Conservation (phyloP, 2,113 vertebrate species). For the Xerus inauris region DNA sequence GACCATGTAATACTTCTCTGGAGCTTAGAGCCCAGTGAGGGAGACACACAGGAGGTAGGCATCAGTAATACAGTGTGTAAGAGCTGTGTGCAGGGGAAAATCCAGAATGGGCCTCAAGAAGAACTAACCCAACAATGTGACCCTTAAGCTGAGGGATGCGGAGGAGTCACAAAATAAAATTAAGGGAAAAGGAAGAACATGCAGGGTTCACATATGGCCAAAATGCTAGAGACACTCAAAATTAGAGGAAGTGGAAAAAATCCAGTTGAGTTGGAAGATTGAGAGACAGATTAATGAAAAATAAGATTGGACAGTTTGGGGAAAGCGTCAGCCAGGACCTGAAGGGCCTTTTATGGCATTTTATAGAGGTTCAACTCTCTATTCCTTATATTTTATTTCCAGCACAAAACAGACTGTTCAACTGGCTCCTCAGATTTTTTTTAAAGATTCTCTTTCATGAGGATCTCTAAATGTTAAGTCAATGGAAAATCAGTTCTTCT, state of each 20-base stretch:
- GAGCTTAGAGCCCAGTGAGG: neutral
- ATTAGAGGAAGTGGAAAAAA: neutral
- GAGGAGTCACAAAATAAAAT: neutral
- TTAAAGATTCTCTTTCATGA: slow-evolving; percentile 13
- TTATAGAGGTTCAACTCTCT: slow-evolving; percentile 19
- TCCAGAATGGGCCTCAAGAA: neutral
- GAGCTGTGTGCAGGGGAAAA: neutral
- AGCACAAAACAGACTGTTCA: neutral
- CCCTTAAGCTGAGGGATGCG: neutral
- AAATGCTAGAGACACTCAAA: neutral
- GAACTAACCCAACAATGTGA: neutral
- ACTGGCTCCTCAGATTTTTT: neutral
- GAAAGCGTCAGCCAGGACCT: neutral
- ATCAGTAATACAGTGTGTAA: neutral
- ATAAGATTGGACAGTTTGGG: neutral
- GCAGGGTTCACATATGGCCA: neutral
- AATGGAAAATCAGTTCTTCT: neutral
- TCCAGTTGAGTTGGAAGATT: neutral
- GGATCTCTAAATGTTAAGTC: neutral
- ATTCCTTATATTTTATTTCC: slow-evolving; percentile 21
- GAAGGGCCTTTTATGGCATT: neutral
- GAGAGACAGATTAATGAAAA: neutral
- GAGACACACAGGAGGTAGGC: neutral
- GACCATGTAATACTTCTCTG: neutral
- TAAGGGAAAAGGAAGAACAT: neutral